Evolutionary conservation across 2,888 invertebrate species (phyloP).

Genomic region (Ochropacha duplaris): DNA sequence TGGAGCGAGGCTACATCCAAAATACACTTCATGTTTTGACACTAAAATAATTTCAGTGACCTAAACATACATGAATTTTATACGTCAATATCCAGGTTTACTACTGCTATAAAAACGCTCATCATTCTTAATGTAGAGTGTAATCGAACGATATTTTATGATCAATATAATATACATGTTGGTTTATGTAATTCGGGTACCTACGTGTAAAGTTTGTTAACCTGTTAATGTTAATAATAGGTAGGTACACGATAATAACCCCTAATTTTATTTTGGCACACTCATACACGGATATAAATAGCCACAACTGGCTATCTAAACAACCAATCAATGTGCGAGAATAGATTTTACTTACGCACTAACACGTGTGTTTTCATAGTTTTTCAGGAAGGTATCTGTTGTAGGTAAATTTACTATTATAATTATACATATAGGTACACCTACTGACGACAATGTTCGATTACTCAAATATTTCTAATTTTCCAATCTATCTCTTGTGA

Average conservation of each 20-base stretch:
- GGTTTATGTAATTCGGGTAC: too few species aligned
- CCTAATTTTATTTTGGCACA: not conserved
- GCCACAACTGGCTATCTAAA: not conserved
- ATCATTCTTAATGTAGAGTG: conserved; percentile 22
- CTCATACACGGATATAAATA: not conserved
- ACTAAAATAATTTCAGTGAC: conserved; percentile 50
- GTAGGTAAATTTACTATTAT: not conserved
- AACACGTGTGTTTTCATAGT: not conserved
- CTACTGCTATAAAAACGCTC: conserved; percentile 28
- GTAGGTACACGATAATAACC: not conserved
- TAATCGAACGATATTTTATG: conserved; percentile 23
- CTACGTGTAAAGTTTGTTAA: not conserved
- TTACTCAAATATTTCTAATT: not conserved
- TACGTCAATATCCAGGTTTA: conserved; percentile 59
- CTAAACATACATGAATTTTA: conserved; percentile 41
- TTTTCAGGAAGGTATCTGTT: not conserved
- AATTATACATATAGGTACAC: not conserved
- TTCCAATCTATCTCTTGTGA: not conserved
- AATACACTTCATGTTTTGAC: conserved; percentile 53
- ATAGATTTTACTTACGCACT: conserved; percentile 3
- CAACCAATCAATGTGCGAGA: conserved; percentile 1
- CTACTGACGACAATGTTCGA: not conserved
- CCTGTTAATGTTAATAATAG: conserved; percentile 2
- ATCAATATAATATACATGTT: conserved; percentile 4
- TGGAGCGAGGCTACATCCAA: conserved; percentile 54